Evolutionary conservation across 2,113 vertebrate species (phyloP).

Genomic region (Callithrix jacchus): DNA sequence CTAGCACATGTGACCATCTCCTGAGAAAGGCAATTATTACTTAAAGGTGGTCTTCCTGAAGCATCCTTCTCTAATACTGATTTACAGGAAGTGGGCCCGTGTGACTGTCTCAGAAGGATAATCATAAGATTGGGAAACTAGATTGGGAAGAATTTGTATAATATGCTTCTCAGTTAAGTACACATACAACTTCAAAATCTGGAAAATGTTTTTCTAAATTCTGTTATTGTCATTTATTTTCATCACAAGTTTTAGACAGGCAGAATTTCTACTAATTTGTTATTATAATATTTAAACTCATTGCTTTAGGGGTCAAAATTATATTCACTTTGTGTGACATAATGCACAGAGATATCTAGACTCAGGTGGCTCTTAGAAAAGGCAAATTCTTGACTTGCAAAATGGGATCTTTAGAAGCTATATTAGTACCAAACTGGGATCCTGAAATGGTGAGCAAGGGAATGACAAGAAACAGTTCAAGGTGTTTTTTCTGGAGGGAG

Average conservation of each 20-base stretch:
- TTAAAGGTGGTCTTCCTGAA: conserved; percentile 55
- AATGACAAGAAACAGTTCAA: not conserved
- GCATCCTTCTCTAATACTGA: conserved; percentile 24
- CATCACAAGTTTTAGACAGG: not conserved
- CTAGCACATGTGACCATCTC: conserved; percentile 41
- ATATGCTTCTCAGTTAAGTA: not conserved
- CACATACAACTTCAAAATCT: not conserved
- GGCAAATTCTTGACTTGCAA: not conserved
- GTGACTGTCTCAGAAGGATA: conserved; percentile 51
- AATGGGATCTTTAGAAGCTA: not conserved
- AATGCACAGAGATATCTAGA: not conserved
- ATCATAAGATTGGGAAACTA: conserved; percentile 49
- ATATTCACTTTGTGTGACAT: not conserved
- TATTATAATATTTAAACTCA: not conserved
- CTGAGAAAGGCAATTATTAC: conserved; percentile 62
- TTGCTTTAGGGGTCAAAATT: not conserved
- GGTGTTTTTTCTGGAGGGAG: not conserved
- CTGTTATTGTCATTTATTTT: not conserved
- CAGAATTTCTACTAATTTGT: not conserved
- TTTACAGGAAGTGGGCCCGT: conserved; percentile 44
- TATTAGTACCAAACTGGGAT: not conserved
- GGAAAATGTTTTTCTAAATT: not conserved
- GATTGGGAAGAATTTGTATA: not conserved
- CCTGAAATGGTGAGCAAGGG: not conserved
- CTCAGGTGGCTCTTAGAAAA: not conserved